Evolutionary conservation across 2,888 invertebrate species (phyloP), one percentile per base, ranked within the genome.

Genomic region (Diaperis boleti): DNA sequence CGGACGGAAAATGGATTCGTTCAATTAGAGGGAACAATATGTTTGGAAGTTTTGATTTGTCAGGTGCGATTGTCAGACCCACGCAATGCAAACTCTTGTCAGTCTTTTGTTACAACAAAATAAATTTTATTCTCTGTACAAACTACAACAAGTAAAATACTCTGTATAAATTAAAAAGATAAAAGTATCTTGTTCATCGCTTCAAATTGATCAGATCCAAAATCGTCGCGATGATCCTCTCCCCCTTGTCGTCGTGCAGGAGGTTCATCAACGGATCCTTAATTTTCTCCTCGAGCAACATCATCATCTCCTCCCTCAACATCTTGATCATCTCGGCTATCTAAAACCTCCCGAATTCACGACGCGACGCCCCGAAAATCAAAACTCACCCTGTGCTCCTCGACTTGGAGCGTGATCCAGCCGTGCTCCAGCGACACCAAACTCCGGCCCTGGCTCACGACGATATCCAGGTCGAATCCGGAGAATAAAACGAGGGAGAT

Each of bases 321-420:
- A 89, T 88, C 81, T 93, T 91, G 47, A 93, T 82, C 86, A 93
- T 88, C 84, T 92, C 92, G 0, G 92, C 92, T n/a, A 91, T 86
- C 89, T 90, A 78, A 78, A 77, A 47, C 15, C 29, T 31, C 17
- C 8, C 29, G 29, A 35, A 35, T 35, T 5, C 10, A 10, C 10
- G 22, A 37, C 29, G 8, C 45, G 26, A 37, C 6, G 26, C 26
- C n/a, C n/a, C n/a, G n/a, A n/a, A n/a, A n/a, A n/a, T 6, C 22
- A 22, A 33, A 33, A 50, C 49, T 18, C 59, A 90, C 90, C 82
- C 89, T 88, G 69, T 91, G 90, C 69, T 89, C 88, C 66, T 91
- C 89, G 0, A 91, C 90, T 79, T 90, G 88, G 72, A 94, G 87
- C 81, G 92, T 86, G 49, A 93, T 92, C 93, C 93, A 93, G 2